Percentiles rank a stretch among this genome's conserved stretches.
phyloP scores from a whole-genome alignment of 2,113 vertebrate species.

The Anhinga anhinga region DNA sequence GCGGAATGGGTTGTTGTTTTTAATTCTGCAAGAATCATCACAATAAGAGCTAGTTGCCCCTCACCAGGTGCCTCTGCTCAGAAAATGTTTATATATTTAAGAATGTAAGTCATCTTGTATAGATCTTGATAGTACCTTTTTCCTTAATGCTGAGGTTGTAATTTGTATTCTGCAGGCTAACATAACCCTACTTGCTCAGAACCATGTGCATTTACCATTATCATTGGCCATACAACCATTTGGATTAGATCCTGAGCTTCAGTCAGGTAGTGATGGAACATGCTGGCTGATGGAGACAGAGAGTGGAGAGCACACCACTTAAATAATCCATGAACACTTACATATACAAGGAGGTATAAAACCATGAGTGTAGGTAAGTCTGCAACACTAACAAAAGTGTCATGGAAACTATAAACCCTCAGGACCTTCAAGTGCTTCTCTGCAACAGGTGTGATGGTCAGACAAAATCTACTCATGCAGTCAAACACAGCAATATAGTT shows the following conservation, averaged over 20 bases:
- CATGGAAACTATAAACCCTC: neutral
- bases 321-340: neutral
- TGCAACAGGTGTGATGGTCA: neutral
- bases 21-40: neutral
- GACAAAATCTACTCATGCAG: neutral
- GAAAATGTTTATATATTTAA: neutral
- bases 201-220: neutral
- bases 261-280: neutral
- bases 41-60: neutral
- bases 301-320: neutral
- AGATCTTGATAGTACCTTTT: neutral
- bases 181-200: neutral
- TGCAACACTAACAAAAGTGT: neutral
- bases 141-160: neutral
- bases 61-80: neutral
- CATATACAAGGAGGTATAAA: neutral
- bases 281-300: neutral
- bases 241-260: neutral
- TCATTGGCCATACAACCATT: neutral
- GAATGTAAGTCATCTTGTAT: neutral
- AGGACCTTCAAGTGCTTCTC: neutral
- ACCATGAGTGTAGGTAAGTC: neutral
- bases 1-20: neutral
- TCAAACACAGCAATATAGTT: neutral
- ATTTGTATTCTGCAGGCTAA: neutral